Base-by-base conservation (phyloP, 64 coral and sea anemone genomes). In the Porites australiensis region DNA sequence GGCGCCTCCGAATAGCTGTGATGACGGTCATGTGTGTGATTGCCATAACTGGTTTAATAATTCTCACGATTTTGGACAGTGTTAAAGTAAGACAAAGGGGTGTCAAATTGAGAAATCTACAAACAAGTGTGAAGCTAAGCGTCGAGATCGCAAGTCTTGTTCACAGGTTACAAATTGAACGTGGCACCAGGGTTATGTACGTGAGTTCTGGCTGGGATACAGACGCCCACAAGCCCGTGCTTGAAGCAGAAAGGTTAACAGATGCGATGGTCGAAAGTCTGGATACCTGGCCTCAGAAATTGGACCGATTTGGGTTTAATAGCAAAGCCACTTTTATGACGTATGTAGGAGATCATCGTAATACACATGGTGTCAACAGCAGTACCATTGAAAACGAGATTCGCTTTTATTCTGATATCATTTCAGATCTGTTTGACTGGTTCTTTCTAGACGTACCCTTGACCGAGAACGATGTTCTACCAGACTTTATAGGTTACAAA, bases 101-200 rank as follows among this genome's bases (percentile, higher is more conserved):
- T 3, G 4, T 50, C 13, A 77, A 64, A 47, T 74, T 57, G 50
- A 63, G 63, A 77, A 44, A 19, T 3, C 49, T 94, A n/a, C 64
- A 82, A 75, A 51, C 2, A 0, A 79, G 76, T 7, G 72, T 94
- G 1, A 71, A 84, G 12, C n/a, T 78, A 7, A 90, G 84, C 21
- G 88, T 88, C 16, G 20, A 90, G 9, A 72, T 98, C 20, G 95
- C 95, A 10, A 53, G 69, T 8, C 57, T 98, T 37, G 86, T 98
- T 47, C 95, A 94, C 62, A 84, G 13, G 13, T 21, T 98, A 16
- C 95, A 98, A 71, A 93, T 94, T 20, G 92, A 98, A 61, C 87
- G 95, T 50, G 95, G 92, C 2, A 74, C 82, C 19, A 91, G 88
- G 5, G 89, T 92, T 12, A 47, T 98, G 23, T 87, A 71, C n/a